A percentile compares a stretch with the other conserved stretches of the same genome.
Conservation (phyloP, 2,797 vertebrate species). For the Oreochromis grahami region DNA sequence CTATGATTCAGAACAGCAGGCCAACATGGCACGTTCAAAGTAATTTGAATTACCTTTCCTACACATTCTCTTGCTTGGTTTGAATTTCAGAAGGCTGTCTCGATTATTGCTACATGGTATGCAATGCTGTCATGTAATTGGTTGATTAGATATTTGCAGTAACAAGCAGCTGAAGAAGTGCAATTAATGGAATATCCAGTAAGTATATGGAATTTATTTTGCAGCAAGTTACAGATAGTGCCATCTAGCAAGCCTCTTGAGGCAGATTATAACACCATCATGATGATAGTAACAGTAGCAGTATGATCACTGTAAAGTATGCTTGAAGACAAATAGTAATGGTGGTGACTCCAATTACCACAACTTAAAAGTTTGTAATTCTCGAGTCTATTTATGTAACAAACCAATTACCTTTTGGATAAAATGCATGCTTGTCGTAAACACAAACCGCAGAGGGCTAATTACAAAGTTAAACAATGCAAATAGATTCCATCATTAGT, state of each 20-base stretch:
- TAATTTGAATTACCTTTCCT: neutral
- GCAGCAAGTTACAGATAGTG: neutral
- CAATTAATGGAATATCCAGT: neutral
- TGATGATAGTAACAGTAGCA: neutral
- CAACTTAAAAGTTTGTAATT: constrained; percentile 3
- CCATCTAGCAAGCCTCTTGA: neutral
- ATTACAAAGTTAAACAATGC: constrained; percentile 55
- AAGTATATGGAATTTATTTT: neutral
- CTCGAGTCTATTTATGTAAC: constrained; percentile 11
- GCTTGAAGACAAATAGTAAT: neutral
- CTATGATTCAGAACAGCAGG: neutral
- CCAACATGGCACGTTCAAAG: neutral
- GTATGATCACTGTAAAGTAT: neutral
- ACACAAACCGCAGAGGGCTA: constrained; percentile 46
- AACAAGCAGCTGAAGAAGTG: neutral
- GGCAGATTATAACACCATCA: neutral
- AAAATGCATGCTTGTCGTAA: constrained; percentile 14
- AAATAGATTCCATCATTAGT: constrained; percentile 56
- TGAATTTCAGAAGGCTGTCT: neutral
- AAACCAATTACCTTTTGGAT: constrained; percentile 45
- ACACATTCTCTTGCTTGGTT: neutral
- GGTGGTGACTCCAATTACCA: constrained; percentile 15
- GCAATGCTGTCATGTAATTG: neutral
- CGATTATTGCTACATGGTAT: no score
- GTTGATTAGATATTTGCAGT: neutral